Base-by-base conservation (phyloP, 2,797 vertebrate species). In the Jordanella pulchra region DNA sequence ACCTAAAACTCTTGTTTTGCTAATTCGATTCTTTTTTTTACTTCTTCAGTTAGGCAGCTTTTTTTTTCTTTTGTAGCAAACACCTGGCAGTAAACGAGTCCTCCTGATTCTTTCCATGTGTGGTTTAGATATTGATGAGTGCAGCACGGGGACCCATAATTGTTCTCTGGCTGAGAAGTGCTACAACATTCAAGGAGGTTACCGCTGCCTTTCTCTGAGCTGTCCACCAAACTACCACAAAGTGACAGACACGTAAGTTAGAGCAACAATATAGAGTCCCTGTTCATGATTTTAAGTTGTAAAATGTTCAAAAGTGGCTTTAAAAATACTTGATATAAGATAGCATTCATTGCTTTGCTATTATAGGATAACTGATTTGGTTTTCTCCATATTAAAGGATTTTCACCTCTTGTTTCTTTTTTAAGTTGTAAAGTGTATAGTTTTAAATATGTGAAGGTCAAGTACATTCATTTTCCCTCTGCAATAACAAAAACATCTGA, bases 181-280 rank as follows among this genome's bases (percentile, higher is more conserved):
- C 89, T 96, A 97, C 82, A 99, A 99, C 86, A 94, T 99, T 87
- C 96, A 96, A 73, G 98, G 98, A 23, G 89, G 95, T 32, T 97
- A 97, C 89, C 96, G 97, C 82, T 99, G 98, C 89, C 93, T 99
- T 69, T 95, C 94, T 61, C 94, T 97, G 0, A 86, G 89, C 65
- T 99, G 98, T 58, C 98, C 97, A 0, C 93, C 94, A 2, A 98
- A 98, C 94, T 99, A 98, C 86, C 92, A 93, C 72, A 97, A 93
- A 76, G 96, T 96, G 51, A 97, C 97, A 0, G 96, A 97, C 89
- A 97, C 89, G 98, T 99, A 88, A 91, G 95, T 93, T 21, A 39
- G 18, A 3, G 32, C 32, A n/a, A 47, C 5, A 18, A 44, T 44
- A 60, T n/a, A 7, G 73, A 58, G 28, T 58, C 1, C 21, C 9